Conservation (phyloP, 2,797 vertebrate species). For the Serranus cabrilla region DNA sequence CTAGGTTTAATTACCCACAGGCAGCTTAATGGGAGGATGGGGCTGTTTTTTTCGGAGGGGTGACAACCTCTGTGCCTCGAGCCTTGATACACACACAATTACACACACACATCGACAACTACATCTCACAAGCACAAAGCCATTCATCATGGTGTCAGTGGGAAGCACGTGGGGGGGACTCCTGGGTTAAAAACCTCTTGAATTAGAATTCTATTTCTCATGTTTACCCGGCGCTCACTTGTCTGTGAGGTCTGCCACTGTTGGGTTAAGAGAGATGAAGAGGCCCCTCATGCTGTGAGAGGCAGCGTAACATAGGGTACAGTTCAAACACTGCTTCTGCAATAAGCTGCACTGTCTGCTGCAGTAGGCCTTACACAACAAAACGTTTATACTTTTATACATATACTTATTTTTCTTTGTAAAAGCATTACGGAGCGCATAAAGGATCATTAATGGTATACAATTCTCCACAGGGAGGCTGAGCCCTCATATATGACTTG, state of each 20-base stretch:
- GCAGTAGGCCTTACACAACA: background rate
- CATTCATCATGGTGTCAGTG: conserved; percentile 81
- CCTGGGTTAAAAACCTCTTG: conserved; percentile 60
- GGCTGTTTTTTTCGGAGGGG: conserved; percentile 33
- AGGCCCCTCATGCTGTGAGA: conserved; percentile 7
- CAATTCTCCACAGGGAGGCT: background rate
- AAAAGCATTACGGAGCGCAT: background rate
- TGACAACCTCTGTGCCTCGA: conserved; percentile 65
- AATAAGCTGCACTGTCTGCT: background rate
- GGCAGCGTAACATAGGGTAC: conserved; percentile 20
- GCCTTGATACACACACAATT: conserved; percentile 40
- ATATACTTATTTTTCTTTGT: background rate
- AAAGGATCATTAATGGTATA: background rate
- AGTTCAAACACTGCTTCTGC: conserved; percentile 21
- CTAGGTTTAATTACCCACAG: conserved; percentile 71
- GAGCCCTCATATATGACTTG: conserved; percentile 10
- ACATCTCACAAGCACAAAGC: conserved; percentile 48
- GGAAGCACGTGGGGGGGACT: conserved; percentile 52
- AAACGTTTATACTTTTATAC: background rate
- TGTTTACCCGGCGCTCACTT: conserved; percentile 50
- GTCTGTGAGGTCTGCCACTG: conserved; percentile 51
- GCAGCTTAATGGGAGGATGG: conserved; percentile 35
- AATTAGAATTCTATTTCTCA: conserved; percentile 74
- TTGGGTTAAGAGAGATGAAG: conserved; percentile 18
- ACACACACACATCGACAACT: conserved; percentile 47